phyloP scores from a whole-genome alignment of 1,140 invertebrate genomes.

The Tetragnatha versicolor region DNA sequence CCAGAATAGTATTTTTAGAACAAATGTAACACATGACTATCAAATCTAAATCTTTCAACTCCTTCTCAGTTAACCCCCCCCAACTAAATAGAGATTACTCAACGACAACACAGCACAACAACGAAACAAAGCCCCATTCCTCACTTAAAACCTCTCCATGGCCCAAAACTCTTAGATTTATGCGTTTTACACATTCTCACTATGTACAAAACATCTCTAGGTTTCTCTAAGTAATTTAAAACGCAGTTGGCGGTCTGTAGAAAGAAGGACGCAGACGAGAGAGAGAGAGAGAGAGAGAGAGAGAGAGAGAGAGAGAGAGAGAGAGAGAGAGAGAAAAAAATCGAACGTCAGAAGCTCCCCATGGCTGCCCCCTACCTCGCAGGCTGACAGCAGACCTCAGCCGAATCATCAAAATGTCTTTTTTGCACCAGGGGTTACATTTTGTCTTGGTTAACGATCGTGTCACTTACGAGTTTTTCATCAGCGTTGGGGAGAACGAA shows the following conservation, averaged over 20 bases:
- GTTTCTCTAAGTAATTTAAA: constrained; percentile 23
- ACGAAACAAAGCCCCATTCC: neutral
- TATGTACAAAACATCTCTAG: too few species aligned
- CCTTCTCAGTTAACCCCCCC: too few species aligned
- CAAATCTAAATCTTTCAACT: too few species aligned
- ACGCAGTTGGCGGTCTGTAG: neutral
- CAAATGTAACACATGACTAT: too few species aligned
- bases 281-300: neutral
- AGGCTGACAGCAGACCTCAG: constrained; percentile 2
- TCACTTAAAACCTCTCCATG: neutral
- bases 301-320: too few species aligned
- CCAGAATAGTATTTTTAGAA: too few species aligned
- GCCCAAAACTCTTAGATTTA: neutral
- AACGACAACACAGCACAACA: too few species aligned
- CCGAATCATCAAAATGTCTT: constrained; percentile 24
- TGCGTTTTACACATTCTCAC: too few species aligned
- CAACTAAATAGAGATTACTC: too few species aligned
- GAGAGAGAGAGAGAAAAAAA: neutral
- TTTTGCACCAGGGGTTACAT: neutral
- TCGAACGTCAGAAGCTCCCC: too few species aligned
- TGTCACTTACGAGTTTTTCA: constrained; percentile 21
- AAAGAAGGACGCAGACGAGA: too few species aligned
- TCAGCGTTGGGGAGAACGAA: neutral
- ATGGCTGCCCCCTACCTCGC: neutral
- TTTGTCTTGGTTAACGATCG: constrained; percentile 7